These are phyloP conservation scores for Parochlus steinenii DNA, from an alignment of 2,888 invertebrate genomes.

Conservation along the genomic window DNA sequence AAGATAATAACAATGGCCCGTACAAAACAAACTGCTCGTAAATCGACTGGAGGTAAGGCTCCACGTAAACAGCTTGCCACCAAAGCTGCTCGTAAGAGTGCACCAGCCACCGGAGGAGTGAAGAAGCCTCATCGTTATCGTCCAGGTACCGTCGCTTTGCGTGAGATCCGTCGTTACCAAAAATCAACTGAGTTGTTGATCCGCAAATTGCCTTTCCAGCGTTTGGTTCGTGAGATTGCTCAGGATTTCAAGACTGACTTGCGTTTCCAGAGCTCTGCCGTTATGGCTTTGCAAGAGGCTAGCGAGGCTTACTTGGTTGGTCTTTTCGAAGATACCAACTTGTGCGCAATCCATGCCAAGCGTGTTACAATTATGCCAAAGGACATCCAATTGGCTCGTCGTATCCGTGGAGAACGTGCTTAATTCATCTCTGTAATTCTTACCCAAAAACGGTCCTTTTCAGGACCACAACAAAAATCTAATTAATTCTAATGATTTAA, in stretches of 20 bases:
- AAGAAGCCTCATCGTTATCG: slow-evolving; percentile 96
- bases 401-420: slow-evolving; percentile 92
- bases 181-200: slow-evolving; percentile 81
- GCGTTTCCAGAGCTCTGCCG: slow-evolving; percentile 74
- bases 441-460: slow-evolving; percentile 2
- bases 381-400: slow-evolving; percentile 88
- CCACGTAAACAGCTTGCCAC: too few species aligned
- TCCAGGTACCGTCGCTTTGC: slow-evolving; percentile 83
- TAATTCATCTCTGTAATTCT: too few species aligned
- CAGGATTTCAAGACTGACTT: slow-evolving; percentile 85
- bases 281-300: slow-evolving; percentile 59
- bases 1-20: slow-evolving; percentile 58
- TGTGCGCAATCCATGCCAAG: slow-evolving; percentile 69
- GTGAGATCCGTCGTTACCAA: slow-evolving; percentile 85
- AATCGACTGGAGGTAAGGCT: slow-evolving; percentile 93
- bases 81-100: slow-evolving; percentile 88
- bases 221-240: slow-evolving; percentile 80
- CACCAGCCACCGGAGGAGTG: slow-evolving; percentile 87
- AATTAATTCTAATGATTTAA: too few species aligned
- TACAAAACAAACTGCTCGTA: slow-evolving; percentile 95
- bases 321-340: slow-evolving; percentile 66
- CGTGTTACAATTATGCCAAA: slow-evolving; percentile 87
- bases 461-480: slow-evolving; percentile 1
- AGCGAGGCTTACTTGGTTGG: slow-evolving; percentile 59
- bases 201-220: slow-evolving; percentile 79